These are phyloP conservation scores for Tetramorium bicarinatum DNA, from an alignment of 2,888 invertebrate species.

Conservation along the genomic window DNA sequence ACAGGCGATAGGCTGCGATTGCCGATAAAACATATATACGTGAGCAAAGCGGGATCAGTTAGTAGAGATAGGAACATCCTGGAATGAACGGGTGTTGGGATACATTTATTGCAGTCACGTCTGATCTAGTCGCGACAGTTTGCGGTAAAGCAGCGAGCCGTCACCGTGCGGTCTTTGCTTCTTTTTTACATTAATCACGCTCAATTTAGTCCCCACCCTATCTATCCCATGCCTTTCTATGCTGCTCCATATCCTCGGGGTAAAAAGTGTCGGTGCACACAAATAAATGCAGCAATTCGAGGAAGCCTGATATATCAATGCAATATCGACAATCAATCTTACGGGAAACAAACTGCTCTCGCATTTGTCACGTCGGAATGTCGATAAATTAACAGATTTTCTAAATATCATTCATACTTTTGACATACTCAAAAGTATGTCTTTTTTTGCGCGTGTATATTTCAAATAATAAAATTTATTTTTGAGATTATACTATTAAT, in stretches of 20 bases:
- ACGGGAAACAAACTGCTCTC: background rate
- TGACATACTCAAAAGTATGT: background rate
- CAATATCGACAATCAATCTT: conserved; percentile 27
- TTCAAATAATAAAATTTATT: background rate
- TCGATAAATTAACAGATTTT: conserved; percentile 4
- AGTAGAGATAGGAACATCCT: conserved; percentile 26
- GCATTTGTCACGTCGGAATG: background rate
- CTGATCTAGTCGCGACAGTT: conserved; percentile 69
- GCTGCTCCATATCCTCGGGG: conserved; percentile 14
- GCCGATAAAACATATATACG: conserved; percentile 35
- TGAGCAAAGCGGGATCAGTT: conserved; percentile 27
- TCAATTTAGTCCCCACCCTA: conserved; percentile 72
- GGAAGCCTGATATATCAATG: conserved; percentile 20
- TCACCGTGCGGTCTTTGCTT: conserved; percentile 64
- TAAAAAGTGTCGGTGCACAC: conserved; percentile 28
- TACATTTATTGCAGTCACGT: conserved; percentile 81
- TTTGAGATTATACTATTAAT: background rate
- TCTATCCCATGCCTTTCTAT: conserved; percentile 3
- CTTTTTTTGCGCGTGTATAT: background rate
- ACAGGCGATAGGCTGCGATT: conserved; percentile 6
- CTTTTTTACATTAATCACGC: conserved; percentile 77
- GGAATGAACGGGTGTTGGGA: conserved; percentile 61
- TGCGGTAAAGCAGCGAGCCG: conserved; percentile 68
- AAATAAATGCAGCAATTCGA: conserved; percentile 26
- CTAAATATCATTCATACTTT: background rate